phyloP scores from a whole-genome alignment of 2,113 vertebrate genomes.

The Ageneiosus marmoratus region DNA sequence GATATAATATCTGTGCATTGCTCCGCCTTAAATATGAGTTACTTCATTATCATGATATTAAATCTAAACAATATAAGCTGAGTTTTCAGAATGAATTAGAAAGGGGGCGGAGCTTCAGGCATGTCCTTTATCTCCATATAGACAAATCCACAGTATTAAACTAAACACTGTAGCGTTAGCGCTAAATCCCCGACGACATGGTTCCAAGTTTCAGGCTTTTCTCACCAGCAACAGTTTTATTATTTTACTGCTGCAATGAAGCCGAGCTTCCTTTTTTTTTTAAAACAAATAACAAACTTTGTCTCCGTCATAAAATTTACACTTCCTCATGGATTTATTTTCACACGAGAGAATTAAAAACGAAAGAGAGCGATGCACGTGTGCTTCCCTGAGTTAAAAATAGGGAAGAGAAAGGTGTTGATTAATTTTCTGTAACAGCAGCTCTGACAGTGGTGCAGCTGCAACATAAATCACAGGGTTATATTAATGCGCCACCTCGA shows the following conservation, averaged over 20 bases:
- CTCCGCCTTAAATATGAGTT: background rate
- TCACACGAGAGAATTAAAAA: constrained; percentile 27
- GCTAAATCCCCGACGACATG: no score
- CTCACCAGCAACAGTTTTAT: background rate
- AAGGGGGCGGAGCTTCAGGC: background rate
- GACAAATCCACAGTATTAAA: background rate
- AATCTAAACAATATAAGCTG: background rate
- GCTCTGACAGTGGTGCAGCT: constrained; percentile 11
- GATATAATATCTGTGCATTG: background rate
- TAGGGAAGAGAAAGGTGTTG: constrained; percentile 12
- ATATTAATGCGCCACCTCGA: background rate
- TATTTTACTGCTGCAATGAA: background rate
- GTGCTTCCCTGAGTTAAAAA: background rate
- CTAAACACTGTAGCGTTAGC: no score
- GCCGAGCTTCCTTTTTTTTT: background rate
- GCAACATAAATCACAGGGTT: constrained; percentile 4
- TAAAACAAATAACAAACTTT: background rate
- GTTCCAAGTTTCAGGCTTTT: background rate
- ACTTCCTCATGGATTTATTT: constrained; percentile 19
- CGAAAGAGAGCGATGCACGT: background rate
- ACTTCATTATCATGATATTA: background rate
- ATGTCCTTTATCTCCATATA: background rate
- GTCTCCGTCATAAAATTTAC: background rate
- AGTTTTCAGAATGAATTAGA: background rate
- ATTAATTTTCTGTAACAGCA: constrained; percentile 3